A percentile compares a stretch with the other conserved stretches of the same genome.
Evolutionary conservation across 1,140 invertebrate genomes (phyloP).

Genomic region (Bombus difficillimus): DNA sequence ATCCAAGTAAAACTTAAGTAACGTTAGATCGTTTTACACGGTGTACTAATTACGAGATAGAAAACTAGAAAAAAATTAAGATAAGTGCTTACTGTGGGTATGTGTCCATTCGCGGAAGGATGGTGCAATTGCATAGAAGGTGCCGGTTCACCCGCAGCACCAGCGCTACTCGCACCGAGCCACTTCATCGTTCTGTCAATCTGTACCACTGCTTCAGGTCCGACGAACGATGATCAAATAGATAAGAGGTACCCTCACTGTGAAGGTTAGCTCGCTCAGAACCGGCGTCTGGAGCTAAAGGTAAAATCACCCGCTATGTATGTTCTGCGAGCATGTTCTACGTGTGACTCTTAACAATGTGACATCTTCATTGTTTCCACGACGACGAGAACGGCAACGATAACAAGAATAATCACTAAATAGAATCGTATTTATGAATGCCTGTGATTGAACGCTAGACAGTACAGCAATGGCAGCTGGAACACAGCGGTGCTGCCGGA

Average conservation of each 20-base stretch:
- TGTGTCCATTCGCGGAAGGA: constrained; percentile 80
- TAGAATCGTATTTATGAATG: constrained; percentile 49
- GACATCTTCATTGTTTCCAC: constrained; percentile 53
- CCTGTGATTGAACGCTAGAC: constrained; percentile 53
- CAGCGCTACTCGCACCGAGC: constrained; percentile 79
- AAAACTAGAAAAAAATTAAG: constrained; percentile 6
- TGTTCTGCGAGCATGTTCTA: constrained; percentile 53
- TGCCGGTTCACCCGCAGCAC: constrained; percentile 80
- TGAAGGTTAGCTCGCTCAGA: constrained; percentile 64
- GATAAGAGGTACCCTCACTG: constrained; percentile 44
- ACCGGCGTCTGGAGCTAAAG: constrained; percentile 63
- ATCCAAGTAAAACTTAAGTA: constrained; percentile 17
- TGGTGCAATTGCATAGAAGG: constrained; percentile 81
- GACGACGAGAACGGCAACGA: constrained; percentile 45
- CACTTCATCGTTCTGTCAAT: constrained; percentile 80
- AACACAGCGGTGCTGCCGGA: constrained; percentile 66
- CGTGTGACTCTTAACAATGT: constrained; percentile 43
- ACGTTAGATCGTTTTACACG: neutral
- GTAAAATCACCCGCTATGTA: constrained; percentile 53
- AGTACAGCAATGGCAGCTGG: constrained; percentile 66
- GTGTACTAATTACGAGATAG: neutral
- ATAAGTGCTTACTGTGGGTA: constrained; percentile 75
- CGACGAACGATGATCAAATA: constrained; percentile 41
- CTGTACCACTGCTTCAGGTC: constrained; percentile 53
- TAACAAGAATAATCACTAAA: constrained; percentile 22